phyloP scores from a whole-genome alignment of 2,888 invertebrate species.

The Amphipoea lucens region DNA sequence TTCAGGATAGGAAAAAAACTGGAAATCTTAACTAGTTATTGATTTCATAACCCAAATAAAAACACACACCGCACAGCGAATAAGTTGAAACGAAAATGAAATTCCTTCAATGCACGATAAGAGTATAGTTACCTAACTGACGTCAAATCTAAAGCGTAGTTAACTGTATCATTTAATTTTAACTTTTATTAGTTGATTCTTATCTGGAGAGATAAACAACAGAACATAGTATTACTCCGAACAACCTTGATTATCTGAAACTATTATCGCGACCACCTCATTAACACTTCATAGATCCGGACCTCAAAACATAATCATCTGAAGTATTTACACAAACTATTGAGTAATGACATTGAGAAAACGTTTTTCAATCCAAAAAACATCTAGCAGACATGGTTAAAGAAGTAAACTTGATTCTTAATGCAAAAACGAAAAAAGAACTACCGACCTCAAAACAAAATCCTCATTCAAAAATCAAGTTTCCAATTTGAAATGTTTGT shows the following conservation, averaged over 20 bases:
- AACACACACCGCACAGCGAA: conserved; percentile 7
- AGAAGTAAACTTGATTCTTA: not conserved
- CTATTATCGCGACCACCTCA: conserved; percentile 52
- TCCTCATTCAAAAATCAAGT: conserved; percentile 42
- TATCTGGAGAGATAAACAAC: conserved; percentile 19
- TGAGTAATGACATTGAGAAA: conserved; percentile 1
- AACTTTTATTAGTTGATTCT: not conserved
- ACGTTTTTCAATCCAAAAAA: not conserved
- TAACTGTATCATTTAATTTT: conserved; percentile 11
- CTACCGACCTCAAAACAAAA: conserved; percentile 18
- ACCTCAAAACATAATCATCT: conserved; percentile 43
- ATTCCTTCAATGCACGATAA: conserved; percentile 42
- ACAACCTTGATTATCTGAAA: conserved; percentile 55
- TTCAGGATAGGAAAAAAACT: not conserved
- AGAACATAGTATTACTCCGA: conserved; percentile 21
- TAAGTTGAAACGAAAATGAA: conserved; percentile 25
- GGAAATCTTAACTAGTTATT: not conserved
- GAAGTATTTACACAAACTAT: conserved; percentile 30
- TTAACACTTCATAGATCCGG: conserved; percentile 58
- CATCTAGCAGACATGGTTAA: not conserved
- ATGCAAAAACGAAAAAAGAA: conserved; percentile 13
- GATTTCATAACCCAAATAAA: conserved; percentile 28
- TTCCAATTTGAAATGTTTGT: conserved; percentile 5
- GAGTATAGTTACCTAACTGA: conserved; percentile 39
- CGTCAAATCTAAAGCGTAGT: conserved; percentile 22